Conservation (phyloP, 2,113 vertebrate genomes). For the Carettochelys insculpta region DNA sequence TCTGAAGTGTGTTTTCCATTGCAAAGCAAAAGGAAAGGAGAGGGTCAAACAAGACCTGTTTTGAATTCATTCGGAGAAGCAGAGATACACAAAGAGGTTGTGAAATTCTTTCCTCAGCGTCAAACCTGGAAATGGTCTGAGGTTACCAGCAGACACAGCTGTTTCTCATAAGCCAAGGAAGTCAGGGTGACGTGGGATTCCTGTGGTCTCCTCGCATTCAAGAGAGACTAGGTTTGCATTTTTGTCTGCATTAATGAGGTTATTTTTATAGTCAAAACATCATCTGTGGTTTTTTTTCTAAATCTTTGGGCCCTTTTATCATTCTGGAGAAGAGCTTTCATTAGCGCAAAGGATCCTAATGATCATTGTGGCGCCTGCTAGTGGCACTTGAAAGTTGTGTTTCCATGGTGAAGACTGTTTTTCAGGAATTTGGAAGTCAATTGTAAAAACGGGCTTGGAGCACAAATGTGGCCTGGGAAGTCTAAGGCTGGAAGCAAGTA, state of each 20-base stretch:
- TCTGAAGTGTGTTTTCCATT: neutral
- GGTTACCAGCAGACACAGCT: constrained; percentile 70
- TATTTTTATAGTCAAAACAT: constrained; percentile 57
- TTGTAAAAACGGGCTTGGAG: neutral
- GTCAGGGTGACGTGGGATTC: constrained; percentile 72
- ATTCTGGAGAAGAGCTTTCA: neutral
- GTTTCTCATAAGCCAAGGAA: constrained; percentile 74
- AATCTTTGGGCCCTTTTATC: neutral
- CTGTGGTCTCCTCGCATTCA: constrained; percentile 70
- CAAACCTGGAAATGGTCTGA: constrained; percentile 17
- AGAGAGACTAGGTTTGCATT: constrained; percentile 34
- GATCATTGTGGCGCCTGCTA: neutral
- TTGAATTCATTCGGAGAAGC: neutral
- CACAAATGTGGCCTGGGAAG: neutral
- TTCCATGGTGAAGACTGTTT: neutral
- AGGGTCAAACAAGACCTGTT: neutral
- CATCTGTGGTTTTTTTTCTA: no score
- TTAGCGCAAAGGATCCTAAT: neutral
- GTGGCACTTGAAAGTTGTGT: neutral
- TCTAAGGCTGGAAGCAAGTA: neutral
- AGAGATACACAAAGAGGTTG: constrained; percentile 18
- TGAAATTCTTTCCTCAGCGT: constrained; percentile 54
- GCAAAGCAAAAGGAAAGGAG: neutral
- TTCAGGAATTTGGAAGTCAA: neutral
- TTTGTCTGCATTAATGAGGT: constrained; percentile 52